These are phyloP conservation scores for Poeciliopsis gracilis DNA, from an alignment of 2,797 vertebrate genomes.

Conservation along the genomic window DNA sequence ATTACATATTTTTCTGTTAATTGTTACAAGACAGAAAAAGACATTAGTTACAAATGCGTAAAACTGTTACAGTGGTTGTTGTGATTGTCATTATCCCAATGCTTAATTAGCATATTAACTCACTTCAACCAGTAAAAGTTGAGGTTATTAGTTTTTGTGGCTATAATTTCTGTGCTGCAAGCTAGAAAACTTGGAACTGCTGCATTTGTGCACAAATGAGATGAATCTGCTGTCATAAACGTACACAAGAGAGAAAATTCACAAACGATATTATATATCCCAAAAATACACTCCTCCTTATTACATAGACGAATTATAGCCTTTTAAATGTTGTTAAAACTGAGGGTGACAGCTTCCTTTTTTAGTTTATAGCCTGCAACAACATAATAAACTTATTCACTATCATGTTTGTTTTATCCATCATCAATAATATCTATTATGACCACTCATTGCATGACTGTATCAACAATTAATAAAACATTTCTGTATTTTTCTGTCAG, in stretches of 20 bases:
- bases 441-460: not conserved
- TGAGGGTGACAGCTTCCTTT: not conserved
- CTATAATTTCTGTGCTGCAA: not conserved
- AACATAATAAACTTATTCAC: not conserved
- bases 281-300: not conserved
- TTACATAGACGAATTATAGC: not conserved
- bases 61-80: not conserved
- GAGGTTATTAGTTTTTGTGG: not conserved
- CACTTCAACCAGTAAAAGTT: not conserved
- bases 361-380: not conserved
- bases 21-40: not conserved
- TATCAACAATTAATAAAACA: not conserved
- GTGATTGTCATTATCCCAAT: not conserved
- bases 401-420: not conserved
- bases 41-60: not conserved
- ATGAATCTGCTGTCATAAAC: not conserved
- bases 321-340: not conserved
- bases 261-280: not conserved
- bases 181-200: not conserved
- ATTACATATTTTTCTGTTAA: not conserved
- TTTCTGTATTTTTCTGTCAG: not conserved
- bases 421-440: not conserved
- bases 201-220: not conserved
- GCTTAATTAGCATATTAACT: constrained; percentile 2
- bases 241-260: not conserved